Conservation (phyloP, 2,888 invertebrate species). For the Gnatocerus cornutus region DNA sequence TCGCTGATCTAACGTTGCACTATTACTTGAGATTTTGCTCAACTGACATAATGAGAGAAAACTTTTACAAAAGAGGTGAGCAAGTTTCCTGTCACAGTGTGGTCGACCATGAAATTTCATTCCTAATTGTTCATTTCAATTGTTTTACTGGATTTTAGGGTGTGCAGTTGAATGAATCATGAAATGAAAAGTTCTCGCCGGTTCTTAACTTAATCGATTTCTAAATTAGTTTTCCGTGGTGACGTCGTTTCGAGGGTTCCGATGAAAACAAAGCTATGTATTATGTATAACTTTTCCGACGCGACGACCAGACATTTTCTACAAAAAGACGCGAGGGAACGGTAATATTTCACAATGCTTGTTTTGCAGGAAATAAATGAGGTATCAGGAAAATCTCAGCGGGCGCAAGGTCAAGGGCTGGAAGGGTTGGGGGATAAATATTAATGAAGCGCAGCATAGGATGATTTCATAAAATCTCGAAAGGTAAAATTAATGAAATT, state of each 20-base stretch:
- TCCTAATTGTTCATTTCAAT: not conserved
- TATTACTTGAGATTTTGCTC: slow-evolving; percentile 3
- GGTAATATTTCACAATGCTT: too few relatives aligned
- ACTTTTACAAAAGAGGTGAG: slow-evolving; percentile 33
- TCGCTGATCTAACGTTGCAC: not conserved
- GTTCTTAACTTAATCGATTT: not conserved
- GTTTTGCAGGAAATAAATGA: too few relatives aligned
- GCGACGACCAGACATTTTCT: too few relatives aligned
- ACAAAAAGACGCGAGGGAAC: too few relatives aligned
- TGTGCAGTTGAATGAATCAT: too few relatives aligned
- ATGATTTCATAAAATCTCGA: too few relatives aligned
- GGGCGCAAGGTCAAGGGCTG: too few relatives aligned
- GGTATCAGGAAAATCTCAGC: too few relatives aligned
- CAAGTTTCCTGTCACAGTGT: slow-evolving; percentile 33
- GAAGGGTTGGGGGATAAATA: too few relatives aligned
- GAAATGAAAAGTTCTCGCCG: too few relatives aligned
- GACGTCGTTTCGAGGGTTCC: slow-evolving; percentile 17
- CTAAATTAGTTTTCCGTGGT: not conserved
- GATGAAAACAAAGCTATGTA: not conserved
- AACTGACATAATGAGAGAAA: slow-evolving; percentile 31
- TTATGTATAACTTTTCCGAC: slow-evolving; percentile 2
- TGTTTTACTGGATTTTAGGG: not conserved
- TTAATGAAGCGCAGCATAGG: too few relatives aligned
- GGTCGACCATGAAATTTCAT: slow-evolving; percentile 30
- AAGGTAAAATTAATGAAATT: too few relatives aligned